Evolutionary conservation across 2,113 vertebrate genomes (phyloP).

Genomic region (Ceyx margarethae): DNA sequence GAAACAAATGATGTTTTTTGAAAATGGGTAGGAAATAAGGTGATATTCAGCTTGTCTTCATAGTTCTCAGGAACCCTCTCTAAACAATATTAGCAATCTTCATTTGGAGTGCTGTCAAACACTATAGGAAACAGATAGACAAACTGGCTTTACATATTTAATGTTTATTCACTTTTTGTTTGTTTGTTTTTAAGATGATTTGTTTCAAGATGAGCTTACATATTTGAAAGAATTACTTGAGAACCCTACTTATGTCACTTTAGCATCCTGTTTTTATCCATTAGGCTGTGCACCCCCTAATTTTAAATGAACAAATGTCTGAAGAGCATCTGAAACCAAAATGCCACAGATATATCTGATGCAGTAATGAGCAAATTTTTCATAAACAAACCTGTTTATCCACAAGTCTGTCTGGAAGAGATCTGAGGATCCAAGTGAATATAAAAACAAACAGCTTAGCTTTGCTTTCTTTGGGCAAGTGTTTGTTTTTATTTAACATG

Average conservation of each 20-base stretch:
- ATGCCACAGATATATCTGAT: background rate
- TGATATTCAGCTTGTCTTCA: background rate
- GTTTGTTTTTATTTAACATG: conserved; percentile 29
- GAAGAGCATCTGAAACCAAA: background rate
- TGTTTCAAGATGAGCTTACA: conserved; percentile 4
- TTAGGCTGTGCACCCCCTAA: background rate
- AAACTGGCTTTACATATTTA: conserved; percentile 49
- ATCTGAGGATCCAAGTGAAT: background rate
- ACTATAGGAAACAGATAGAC: conserved; percentile 26
- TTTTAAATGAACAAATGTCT: background rate
- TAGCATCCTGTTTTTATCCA: background rate
- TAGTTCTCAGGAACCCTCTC: background rate
- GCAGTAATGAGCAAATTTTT: conserved; percentile 30
- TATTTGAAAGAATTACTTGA: background rate
- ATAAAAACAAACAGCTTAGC: conserved; percentile 30
- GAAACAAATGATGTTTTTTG: background rate
- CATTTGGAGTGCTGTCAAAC: conserved; percentile 16
- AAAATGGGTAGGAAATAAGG: background rate
- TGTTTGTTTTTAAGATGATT: conserved; percentile 37
- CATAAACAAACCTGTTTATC: conserved; percentile 44
- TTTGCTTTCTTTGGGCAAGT: conserved; percentile 19
- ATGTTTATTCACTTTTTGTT: conserved; percentile 52
- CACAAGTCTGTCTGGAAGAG: conserved; percentile 4
- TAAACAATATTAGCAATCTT: background rate
- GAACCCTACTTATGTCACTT: background rate